Base-by-base conservation (phyloP, 2,113 vertebrate genomes). In the Barnardius zonarius region DNA sequence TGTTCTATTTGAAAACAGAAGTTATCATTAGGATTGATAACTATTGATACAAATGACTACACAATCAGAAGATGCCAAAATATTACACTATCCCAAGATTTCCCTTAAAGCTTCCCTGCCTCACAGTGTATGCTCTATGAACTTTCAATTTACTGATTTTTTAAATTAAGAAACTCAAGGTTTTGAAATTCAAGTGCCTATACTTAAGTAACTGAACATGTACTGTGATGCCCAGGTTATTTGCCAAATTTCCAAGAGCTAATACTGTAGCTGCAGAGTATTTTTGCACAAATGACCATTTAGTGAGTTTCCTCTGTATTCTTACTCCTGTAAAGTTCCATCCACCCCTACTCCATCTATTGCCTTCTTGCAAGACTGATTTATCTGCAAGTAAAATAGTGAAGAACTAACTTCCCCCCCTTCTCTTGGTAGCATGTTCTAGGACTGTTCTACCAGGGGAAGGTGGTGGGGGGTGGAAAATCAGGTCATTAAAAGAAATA, bases 91-190 rank as follows among this genome's bases (percentile, higher is more conserved):
- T 27, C 18, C 41, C 52, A 33, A 80, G 35, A 62, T 3, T 35
- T 62, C 46, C 46, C 44, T 83, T 64, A 35, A 61, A 33, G n/a
- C 13, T 6, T 35, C 41, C n/a, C 22, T 1, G 0, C n/a, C 8
- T 66, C 35, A 43, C 0, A 2, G 5, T 13, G 1, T 22, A 72
- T 19, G 20, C 33, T n/a, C 57, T 23, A 73, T 49, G 1, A 74
- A 35, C 8, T 79, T 79, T 24, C 33, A 52, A 68, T 39, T 30
- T 54, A n/a, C 22, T 23, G 4, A 7, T 9, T 63, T 84, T 37
- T 77, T 49, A 39, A 62, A 46, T 30, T 25, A 75, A 64, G 25
- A 51, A 85, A 66, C 24, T 73, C 35, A 57, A 13, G 3, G 55
- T 39, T 79, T 69, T 51, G 28, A 76, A 68, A 83, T 25, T 48